Evolutionary conservation across 2,888 invertebrate species (phyloP).

Genomic region (Folsomia candida): DNA sequence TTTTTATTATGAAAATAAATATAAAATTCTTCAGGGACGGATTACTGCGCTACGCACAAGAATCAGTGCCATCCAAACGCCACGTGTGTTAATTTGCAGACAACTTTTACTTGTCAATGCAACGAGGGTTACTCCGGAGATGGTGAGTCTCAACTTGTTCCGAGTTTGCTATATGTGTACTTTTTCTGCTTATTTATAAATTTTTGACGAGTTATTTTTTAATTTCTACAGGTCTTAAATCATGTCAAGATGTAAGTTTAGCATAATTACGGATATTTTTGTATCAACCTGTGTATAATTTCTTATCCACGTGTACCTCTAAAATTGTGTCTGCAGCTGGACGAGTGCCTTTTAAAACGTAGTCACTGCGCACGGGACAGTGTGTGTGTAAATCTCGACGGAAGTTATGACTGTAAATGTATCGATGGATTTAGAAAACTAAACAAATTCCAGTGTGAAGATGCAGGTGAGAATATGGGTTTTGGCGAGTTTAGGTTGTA

Average conservation of each 20-base stretch:
- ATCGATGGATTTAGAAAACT: conserved; percentile 71
- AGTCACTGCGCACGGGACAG: conserved; percentile 85
- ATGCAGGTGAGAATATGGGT: conserved; percentile 59
- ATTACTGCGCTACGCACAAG: conserved; percentile 78
- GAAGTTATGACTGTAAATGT: conserved; percentile 81
- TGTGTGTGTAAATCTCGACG: conserved; percentile 75
- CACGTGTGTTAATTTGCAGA: conserved; percentile 85
- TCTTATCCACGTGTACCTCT: not conserved
- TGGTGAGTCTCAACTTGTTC: no score
- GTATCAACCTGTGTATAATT: not conserved
- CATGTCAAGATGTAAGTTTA: conserved; percentile 63
- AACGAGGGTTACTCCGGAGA: conserved; percentile 85
- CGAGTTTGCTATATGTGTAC: no score
- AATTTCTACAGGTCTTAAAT: no score
- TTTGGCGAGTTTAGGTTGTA: not conserved
- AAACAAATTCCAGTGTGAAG: conserved; percentile 68
- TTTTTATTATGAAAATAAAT: not conserved
- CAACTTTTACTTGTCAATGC: conserved; percentile 87
- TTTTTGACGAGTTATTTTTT: no score
- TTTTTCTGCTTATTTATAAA: no score
- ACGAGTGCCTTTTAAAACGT: conserved; percentile 78
- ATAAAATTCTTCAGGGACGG: conserved; percentile 64
- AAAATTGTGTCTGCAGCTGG: conserved; percentile 52
- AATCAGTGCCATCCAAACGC: conserved; percentile 87
- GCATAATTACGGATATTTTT: no score